phyloP scores from a whole-genome alignment of 2,113 vertebrate species.

The Phyllopteryx taeniolatus region DNA sequence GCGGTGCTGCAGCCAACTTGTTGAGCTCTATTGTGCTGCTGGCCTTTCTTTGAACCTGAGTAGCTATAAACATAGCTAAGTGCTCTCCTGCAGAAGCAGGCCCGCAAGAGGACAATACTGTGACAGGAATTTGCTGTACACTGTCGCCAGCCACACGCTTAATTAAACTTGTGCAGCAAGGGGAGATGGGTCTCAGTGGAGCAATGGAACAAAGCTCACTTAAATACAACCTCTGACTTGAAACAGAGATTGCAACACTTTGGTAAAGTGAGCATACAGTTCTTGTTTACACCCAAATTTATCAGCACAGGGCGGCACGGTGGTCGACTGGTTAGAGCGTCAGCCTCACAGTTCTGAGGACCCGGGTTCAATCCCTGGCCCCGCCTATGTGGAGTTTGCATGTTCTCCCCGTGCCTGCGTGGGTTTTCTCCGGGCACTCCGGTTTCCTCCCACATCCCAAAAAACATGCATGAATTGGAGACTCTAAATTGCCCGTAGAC shows the following conservation, averaged over 20 bases:
- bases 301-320: not conserved
- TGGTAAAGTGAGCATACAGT: not conserved
- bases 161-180: conserved; percentile 23
- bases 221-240: conserved; percentile 39
- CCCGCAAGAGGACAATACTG: conserved; percentile 61
- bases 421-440: too few relatives aligned
- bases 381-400: too few relatives aligned
- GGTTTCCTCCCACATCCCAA: too few relatives aligned
- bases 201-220: conserved; percentile 55
- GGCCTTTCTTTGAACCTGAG: conserved; percentile 70
- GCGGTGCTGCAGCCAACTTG: conserved; percentile 50
- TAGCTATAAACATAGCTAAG: conserved; percentile 68
- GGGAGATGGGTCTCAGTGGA: conserved; percentile 30
- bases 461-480: too few relatives aligned
- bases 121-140: conserved; percentile 61
- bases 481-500: too few relatives aligned
- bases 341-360: too few relatives aligned
- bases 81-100: conserved; percentile 61
- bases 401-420: too few relatives aligned
- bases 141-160: conserved; percentile 38
- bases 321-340: too few relatives aligned
- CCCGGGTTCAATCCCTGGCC: too few relatives aligned
- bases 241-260: conserved; percentile 1
- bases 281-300: not conserved
- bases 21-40: conserved; percentile 63